Evolutionary conservation across 2,888 invertebrate species (phyloP).

Genomic region (Dyspetes luteomarginatus): DNA sequence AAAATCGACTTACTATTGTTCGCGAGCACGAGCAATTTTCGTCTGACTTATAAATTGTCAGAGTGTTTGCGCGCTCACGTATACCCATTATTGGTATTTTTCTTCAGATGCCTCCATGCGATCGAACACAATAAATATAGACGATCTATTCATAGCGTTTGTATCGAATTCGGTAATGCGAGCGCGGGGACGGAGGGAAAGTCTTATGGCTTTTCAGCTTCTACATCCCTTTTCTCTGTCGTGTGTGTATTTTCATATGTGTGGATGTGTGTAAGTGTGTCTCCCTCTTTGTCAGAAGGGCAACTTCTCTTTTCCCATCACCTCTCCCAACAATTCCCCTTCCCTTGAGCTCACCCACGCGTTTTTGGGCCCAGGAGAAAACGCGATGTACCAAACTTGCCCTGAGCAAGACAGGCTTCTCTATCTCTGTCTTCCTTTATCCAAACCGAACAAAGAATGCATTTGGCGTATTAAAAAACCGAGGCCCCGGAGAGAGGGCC

Average conservation of each 20-base stretch:
- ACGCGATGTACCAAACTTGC: constrained; percentile 41
- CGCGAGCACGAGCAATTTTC: constrained; percentile 31
- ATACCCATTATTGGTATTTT: constrained; percentile 27
- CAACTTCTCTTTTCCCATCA: constrained; percentile 50
- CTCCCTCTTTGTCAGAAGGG: constrained; percentile 7
- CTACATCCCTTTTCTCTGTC: constrained; percentile 12
- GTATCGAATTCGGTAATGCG: constrained; percentile 33
- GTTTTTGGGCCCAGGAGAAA: constrained; percentile 6
- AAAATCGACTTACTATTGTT: constrained; percentile 15
- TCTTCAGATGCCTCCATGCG: not conserved
- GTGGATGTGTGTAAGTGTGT: no score
- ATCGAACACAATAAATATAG: constrained; percentile 18
- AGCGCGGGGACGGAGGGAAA: not conserved
- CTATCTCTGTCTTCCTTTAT: not conserved
- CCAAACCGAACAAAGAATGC: constrained; percentile 72
- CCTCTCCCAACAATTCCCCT: constrained; percentile 29
- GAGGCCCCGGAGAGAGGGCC: not conserved
- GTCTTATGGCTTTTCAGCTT: constrained; percentile 46
- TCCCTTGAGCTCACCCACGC: constrained; percentile 25
- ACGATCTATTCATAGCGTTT: constrained; percentile 26
- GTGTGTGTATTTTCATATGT: no score
- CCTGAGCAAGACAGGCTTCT: not conserved
- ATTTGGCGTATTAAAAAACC: constrained; percentile 71
- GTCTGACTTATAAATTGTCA: constrained; percentile 2
- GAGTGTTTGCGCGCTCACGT: constrained; percentile 50